Conservation (phyloP, 2,113 vertebrate species). For the Vidua macroura region DNA sequence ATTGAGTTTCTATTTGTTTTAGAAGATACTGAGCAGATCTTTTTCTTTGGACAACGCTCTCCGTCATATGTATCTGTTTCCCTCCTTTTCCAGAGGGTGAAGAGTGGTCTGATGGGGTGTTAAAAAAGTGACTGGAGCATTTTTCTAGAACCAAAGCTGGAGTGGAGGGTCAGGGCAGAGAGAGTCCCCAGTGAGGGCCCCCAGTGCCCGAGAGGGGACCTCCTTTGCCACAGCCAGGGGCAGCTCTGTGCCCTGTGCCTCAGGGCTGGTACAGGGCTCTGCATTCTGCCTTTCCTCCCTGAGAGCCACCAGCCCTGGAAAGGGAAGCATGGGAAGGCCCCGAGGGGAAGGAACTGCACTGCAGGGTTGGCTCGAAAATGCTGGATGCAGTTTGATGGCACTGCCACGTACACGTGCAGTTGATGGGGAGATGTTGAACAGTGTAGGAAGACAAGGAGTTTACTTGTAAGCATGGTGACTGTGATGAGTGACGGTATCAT, state of each 20-base stretch:
- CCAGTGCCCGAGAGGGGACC: background rate
- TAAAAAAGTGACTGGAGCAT: background rate
- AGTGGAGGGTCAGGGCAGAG: background rate
- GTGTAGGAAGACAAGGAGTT: background rate
- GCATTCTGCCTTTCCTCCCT: background rate
- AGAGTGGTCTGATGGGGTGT: background rate
- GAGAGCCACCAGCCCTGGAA: background rate
- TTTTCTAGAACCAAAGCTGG: background rate
- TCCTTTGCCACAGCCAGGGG: background rate
- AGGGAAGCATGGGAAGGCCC: background rate
- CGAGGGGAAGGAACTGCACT: background rate
- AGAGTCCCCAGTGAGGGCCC: background rate
- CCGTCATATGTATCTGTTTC: background rate
- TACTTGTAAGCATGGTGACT: background rate
- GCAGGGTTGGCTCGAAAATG: background rate
- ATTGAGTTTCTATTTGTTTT: background rate
- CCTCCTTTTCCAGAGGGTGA: background rate
- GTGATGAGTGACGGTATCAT: background rate
- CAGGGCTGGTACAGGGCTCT: background rate
- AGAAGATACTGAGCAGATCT: background rate
- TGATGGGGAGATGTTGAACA: background rate
- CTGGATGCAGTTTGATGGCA: background rate
- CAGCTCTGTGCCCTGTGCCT: fast-evolving
- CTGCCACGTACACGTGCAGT: fast-evolving
- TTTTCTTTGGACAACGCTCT: background rate